These are phyloP conservation scores for Calliopsis andreniformis DNA, from an alignment of 1,140 invertebrate species.

Conservation along the genomic window DNA sequence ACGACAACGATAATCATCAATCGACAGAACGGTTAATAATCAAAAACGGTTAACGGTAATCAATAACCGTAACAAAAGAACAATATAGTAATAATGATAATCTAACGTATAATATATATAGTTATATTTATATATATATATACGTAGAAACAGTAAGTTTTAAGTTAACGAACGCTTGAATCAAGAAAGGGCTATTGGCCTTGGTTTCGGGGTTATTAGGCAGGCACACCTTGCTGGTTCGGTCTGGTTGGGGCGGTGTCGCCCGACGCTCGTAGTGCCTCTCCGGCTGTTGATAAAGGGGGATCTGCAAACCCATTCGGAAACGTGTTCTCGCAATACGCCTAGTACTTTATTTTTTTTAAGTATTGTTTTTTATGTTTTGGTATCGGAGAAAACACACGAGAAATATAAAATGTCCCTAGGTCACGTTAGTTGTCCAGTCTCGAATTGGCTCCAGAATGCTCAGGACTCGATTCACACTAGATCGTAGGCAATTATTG, in stretches of 20 bases:
- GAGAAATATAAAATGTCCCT: too few relatives aligned
- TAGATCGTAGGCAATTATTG: neutral
- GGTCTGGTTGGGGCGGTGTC: slow-evolving; percentile 81
- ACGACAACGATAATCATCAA: slow-evolving; percentile 40
- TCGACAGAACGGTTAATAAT: slow-evolving; percentile 37
- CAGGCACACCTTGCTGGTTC: slow-evolving; percentile 82
- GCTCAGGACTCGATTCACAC: neutral
- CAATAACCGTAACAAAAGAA: slow-evolving; percentile 53
- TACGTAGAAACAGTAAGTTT: slow-evolving; percentile 80
- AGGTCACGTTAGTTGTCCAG: neutral
- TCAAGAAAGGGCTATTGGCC: slow-evolving; percentile 80
- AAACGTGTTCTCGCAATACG: slow-evolving; percentile 75
- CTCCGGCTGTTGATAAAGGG: slow-evolving; percentile 82
- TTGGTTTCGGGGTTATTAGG: slow-evolving; percentile 80
- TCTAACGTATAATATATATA: slow-evolving; percentile 69
- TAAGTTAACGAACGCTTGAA: slow-evolving; percentile 81
- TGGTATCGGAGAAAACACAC: neutral
- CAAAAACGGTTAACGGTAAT: slow-evolving; percentile 39
- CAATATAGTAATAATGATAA: slow-evolving; percentile 55
- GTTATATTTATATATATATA: slow-evolving; percentile 49
- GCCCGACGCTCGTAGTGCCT: slow-evolving; percentile 82
- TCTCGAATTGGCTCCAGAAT: neutral
- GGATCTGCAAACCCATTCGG: slow-evolving; percentile 81
- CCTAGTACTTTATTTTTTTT: slow-evolving; percentile 54
- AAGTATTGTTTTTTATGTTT: slow-evolving; percentile 40